Evolutionary conservation across 2,888 invertebrate species (phyloP).

Genomic region (Laspeyria flexula): DNA sequence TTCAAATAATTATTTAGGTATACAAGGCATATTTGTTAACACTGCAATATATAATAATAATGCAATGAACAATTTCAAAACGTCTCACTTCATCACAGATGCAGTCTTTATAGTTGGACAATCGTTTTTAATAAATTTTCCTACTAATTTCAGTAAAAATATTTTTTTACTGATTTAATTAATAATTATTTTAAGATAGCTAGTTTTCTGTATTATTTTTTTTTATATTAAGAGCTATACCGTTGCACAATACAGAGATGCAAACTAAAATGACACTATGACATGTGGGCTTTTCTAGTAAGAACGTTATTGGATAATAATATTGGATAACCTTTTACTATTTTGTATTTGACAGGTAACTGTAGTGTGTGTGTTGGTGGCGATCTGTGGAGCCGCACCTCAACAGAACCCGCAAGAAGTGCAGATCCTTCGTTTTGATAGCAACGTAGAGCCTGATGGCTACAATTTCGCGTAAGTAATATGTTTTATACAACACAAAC

Average conservation of each 20-base stretch:
- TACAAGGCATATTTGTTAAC: constrained; percentile 1
- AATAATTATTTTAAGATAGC: too few relatives aligned
- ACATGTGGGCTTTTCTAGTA: too few relatives aligned
- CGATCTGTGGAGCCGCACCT: constrained; percentile 68
- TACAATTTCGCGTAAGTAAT: constrained; percentile 88
- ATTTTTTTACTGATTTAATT: too few relatives aligned
- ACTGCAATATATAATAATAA: neutral
- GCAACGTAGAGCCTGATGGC: constrained; percentile 87
- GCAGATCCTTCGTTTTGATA: constrained; percentile 87
- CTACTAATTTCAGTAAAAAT: too few relatives aligned
- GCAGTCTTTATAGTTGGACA: neutral
- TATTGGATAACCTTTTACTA: too few relatives aligned
- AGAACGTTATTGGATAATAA: too few relatives aligned
- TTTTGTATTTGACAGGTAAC: constrained; percentile 63
- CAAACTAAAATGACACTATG: too few relatives aligned
- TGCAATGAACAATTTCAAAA: neutral
- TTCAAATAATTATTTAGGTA: constrained; percentile 21
- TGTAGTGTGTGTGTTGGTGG: constrained; percentile 64
- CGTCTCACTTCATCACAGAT: neutral
- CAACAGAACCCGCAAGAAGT: constrained; percentile 77
- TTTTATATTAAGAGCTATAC: too few relatives aligned
- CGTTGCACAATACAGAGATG: too few relatives aligned
- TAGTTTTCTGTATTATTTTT: too few relatives aligned
- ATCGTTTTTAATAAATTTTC: too few relatives aligned
- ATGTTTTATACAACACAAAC: neutral